These are phyloP conservation scores for Simalia tracyae DNA, from an alignment of 2,797 vertebrate genomes.

Conservation along the genomic window DNA sequence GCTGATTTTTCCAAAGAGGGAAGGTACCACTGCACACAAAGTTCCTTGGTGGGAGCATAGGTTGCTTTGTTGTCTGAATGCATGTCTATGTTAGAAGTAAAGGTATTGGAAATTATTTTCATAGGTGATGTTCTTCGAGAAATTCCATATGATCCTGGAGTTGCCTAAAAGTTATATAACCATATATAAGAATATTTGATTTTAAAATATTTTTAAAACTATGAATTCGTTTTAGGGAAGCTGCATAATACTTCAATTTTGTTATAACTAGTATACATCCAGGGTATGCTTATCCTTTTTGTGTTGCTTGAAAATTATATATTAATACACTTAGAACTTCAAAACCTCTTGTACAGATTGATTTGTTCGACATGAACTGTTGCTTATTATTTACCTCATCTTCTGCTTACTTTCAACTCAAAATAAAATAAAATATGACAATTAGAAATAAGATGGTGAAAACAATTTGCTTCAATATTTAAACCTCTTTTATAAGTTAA, in stretches of 20 bases:
- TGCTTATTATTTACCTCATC: background rate
- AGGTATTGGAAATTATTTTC: constrained; percentile 18
- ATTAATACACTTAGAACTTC: background rate
- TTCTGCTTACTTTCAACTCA: background rate
- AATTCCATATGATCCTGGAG: constrained; percentile 24
- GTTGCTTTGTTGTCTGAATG: constrained; percentile 47
- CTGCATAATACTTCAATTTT: background rate
- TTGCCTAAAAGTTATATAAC: constrained; percentile 56
- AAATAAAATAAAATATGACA: background rate
- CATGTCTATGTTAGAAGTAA: background rate
- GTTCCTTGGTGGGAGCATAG: constrained; percentile 67
- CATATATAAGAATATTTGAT: constrained; percentile 9
- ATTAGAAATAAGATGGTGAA: background rate
- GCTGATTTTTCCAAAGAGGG: constrained; percentile 69
- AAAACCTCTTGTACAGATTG: background rate
- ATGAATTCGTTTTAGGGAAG: background rate
- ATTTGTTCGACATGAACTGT: background rate
- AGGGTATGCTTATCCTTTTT: constrained; percentile 1
- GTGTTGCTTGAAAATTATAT: constrained; percentile 13
- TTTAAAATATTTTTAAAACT: constrained; percentile 7
- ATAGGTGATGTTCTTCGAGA: background rate
- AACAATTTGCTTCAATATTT: background rate
- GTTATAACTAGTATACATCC: background rate
- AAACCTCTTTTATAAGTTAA: background rate
- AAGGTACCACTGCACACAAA: constrained; percentile 82